A percentile compares a stretch with the other conserved stretches of the same genome.
Conservation (phyloP, 2,888 invertebrate species). For the Microctonus hyperodae region DNA sequence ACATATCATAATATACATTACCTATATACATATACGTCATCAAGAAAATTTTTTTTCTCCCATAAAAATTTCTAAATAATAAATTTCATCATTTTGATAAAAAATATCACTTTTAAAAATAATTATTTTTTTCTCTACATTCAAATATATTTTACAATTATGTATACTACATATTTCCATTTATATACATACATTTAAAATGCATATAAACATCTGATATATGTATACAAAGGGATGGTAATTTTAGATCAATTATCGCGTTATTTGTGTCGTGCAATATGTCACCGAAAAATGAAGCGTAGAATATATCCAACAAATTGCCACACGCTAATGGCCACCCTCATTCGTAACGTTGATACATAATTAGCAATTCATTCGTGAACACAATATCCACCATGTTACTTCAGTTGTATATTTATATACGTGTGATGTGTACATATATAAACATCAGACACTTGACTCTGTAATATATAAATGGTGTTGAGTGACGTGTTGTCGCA, state of each 20-base stretch:
- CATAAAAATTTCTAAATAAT: too few species aligned
- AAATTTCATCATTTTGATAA: too few species aligned
- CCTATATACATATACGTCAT: too few species aligned
- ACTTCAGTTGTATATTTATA: background rate
- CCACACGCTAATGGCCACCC: constrained; percentile 7
- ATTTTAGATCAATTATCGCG: constrained; percentile 55
- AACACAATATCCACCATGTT: constrained; percentile 15
- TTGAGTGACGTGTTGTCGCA: background rate
- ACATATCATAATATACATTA: too few species aligned
- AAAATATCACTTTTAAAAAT: too few species aligned
- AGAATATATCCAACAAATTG: background rate
- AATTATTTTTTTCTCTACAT: too few species aligned
- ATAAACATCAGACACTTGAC: background rate
- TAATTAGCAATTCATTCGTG: constrained; percentile 15
- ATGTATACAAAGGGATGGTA: too few species aligned
- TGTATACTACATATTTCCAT: too few species aligned
- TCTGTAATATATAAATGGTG: background rate
- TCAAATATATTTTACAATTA: too few species aligned
- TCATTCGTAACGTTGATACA: background rate
- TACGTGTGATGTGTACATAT: background rate
- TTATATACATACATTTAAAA: too few species aligned
- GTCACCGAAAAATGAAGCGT: constrained; percentile 42
- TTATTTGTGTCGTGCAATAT: constrained; percentile 38
- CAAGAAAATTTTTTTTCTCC: too few species aligned
- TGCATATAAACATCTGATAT: too few species aligned